A percentile compares a stretch with the other conserved stretches of the same genome.
Evolutionary conservation across 2,113 vertebrate genomes (phyloP).

Genomic region (Pogonocichla stellata): DNA sequence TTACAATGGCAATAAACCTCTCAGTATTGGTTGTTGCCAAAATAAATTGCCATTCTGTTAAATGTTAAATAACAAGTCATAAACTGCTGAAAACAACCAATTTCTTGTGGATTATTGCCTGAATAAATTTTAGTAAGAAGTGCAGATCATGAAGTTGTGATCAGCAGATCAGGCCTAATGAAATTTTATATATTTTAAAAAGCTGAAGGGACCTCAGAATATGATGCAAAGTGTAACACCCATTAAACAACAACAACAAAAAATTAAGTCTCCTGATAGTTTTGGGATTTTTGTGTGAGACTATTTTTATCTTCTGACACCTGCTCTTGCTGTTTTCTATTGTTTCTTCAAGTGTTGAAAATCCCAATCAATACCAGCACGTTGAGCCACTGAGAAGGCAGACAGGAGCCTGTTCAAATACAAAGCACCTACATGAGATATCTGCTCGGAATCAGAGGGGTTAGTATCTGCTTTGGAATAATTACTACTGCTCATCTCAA

Average conservation of each 20-base stretch:
- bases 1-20: slow-evolving; percentile 79
- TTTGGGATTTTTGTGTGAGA: neutral
- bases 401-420: neutral
- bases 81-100: slow-evolving; percentile 79
- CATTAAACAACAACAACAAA: neutral
- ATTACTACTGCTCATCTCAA: slow-evolving; percentile 38
- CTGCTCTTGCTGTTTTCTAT: neutral
- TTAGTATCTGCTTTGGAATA: neutral
- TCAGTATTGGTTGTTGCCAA: slow-evolving; percentile 77
- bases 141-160: slow-evolving; percentile 61
- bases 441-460: neutral
- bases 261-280: neutral
- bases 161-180: slow-evolving; percentile 45
- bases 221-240: neutral
- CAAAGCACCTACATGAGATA: neutral
- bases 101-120: slow-evolving; percentile 77
- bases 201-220: neutral
- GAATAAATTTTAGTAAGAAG: slow-evolving; percentile 74
- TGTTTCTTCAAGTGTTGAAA: neutral
- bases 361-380: neutral
- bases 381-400: accelerated
- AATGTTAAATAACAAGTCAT: slow-evolving; percentile 83
- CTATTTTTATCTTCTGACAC: neutral
- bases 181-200: neutral
- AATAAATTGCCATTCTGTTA: slow-evolving; percentile 80